These are phyloP conservation scores for Bungarus multicinctus DNA, from an alignment of 2,113 vertebrate species.

Conservation along the genomic window DNA sequence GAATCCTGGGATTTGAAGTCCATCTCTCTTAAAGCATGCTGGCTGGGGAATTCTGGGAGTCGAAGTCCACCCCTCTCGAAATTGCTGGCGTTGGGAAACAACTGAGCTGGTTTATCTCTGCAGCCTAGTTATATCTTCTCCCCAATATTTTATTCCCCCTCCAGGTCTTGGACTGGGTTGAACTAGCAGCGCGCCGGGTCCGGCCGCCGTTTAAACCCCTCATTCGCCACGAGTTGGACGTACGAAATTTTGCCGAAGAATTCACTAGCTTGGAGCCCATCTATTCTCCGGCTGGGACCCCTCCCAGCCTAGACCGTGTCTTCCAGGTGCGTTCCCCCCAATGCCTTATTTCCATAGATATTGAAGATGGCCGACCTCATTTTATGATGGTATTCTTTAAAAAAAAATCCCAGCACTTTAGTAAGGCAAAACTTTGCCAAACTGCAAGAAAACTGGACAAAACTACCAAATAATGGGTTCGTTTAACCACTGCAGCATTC, in stretches of 20 bases:
- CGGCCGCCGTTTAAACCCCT: conserved; percentile 84
- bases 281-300: conserved; percentile 86
- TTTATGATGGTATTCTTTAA: background rate
- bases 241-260: conserved; percentile 89
- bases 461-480: background rate
- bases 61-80: background rate
- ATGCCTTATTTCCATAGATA: no score
- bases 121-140: background rate
- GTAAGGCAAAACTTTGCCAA: background rate
- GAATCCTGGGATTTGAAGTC: no score
- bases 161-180: conserved; percentile 83
- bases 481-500: background rate
- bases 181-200: conserved; percentile 79
- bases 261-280: conserved; percentile 90
- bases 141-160: background rate
- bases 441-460: background rate
- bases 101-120: background rate
- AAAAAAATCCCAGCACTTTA: background rate
- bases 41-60: background rate
- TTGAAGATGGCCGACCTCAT: background rate
- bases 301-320: conserved; percentile 82
- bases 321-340: conserved; percentile 75
- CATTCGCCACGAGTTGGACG: conserved; percentile 85
- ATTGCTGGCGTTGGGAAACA: background rate
- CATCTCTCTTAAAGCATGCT: no score